A percentile compares a stretch with the other conserved stretches of the same genome.
Evolutionary conservation across 2,113 vertebrate genomes (phyloP).

Genomic region (Forbesichthys papilliferus): DNA sequence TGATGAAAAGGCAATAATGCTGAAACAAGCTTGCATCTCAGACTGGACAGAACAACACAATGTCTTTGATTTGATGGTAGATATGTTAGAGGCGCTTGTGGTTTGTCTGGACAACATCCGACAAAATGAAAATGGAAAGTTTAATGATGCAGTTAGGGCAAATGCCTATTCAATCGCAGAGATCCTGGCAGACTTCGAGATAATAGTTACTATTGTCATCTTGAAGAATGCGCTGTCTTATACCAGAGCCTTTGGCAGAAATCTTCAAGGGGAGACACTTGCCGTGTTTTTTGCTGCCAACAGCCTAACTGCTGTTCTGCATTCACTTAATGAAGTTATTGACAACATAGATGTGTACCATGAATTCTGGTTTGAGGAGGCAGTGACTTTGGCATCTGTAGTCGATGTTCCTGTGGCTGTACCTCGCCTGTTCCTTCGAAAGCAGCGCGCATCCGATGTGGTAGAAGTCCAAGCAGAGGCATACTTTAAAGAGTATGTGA

Average conservation of each 20-base stretch:
- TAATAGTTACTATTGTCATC: conserved; percentile 84
- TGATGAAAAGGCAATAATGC: conserved; percentile 72
- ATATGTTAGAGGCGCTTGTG: conserved; percentile 81
- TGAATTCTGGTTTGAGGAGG: conserved; percentile 96
- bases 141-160: conserved; percentile 57
- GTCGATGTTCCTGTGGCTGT: conserved; percentile 81
- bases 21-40: conserved; percentile 77
- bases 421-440: conserved; percentile 81
- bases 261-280: conserved; percentile 85
- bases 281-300: conserved; percentile 88
- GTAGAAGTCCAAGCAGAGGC: conserved; percentile 82
- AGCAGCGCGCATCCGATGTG: conserved; percentile 74
- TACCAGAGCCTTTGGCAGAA: conserved; percentile 88
- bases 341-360: conserved; percentile 95
- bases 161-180: conserved; percentile 80
- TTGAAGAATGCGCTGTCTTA: conserved; percentile 87
- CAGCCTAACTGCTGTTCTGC: conserved; percentile 87
- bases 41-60: conserved; percentile 85
- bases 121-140: conserved; percentile 71
- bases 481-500: conserved; percentile 89
- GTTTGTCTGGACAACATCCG: conserved; percentile 83
- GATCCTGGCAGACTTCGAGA: conserved; percentile 86
- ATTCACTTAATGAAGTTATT: conserved; percentile 90
- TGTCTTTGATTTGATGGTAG: conserved; percentile 84
- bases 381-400: conserved; percentile 77